Evolutionary conservation across 2,797 vertebrate genomes (phyloP).

Genomic region (Loris lydekkerianus): DNA sequence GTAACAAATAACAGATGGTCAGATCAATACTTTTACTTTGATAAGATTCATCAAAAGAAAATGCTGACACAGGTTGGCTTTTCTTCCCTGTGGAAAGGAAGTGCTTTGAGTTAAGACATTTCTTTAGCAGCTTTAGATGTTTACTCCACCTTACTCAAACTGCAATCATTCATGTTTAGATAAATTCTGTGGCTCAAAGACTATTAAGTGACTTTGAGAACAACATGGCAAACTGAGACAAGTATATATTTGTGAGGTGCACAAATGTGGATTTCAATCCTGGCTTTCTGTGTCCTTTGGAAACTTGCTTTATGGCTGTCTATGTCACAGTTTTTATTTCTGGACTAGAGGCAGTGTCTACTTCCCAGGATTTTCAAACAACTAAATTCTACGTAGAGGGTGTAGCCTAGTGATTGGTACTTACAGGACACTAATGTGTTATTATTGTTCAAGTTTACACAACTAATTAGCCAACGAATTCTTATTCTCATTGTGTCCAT

Average conservation of each 20-base stretch:
- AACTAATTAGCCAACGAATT: neutral
- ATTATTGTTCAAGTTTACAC: neutral
- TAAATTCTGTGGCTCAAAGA: neutral
- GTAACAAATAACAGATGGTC: neutral
- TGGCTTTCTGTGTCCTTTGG: neutral
- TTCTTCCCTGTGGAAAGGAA: neutral
- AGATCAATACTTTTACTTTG: neutral
- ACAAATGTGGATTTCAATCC: neutral
- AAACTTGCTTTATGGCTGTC: neutral
- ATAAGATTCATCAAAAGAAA: neutral
- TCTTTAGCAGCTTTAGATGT: neutral
- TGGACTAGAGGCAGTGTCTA: neutral
- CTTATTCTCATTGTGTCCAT: neutral
- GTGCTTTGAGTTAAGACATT: neutral
- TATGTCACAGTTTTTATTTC: neutral
- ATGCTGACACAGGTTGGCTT: neutral
- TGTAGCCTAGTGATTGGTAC: neutral
- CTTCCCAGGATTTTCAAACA: neutral
- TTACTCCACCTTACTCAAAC: neutral
- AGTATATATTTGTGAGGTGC: neutral
- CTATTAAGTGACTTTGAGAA: neutral
- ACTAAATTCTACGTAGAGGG: neutral
- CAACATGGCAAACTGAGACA: neutral
- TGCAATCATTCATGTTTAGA: constrained; percentile 4
- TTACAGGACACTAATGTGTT: neutral